Evolutionary conservation across 2,797 vertebrate genomes (phyloP).

Genomic region (Lacerta bilineata): DNA sequence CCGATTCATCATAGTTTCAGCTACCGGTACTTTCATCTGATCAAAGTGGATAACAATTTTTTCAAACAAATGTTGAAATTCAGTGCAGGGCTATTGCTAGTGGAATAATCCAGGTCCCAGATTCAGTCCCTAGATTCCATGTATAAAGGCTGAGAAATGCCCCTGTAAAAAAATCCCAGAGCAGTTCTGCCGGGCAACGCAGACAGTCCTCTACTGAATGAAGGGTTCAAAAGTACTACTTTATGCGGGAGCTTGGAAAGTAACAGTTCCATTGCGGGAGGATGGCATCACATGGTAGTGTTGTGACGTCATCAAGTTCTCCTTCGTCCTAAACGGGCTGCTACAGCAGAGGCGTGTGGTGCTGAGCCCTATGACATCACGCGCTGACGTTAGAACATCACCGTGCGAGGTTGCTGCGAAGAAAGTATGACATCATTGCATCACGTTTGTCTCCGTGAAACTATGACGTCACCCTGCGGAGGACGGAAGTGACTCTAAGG

Average conservation of each 20-base stretch:
- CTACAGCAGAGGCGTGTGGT: neutral
- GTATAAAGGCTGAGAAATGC: neutral
- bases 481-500: constrained; percentile 9
- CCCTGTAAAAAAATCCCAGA: neutral
- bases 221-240: neutral
- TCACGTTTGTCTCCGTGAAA: neutral
- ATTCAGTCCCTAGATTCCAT: neutral
- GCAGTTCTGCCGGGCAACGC: neutral
- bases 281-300: neutral
- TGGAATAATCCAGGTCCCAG: too few relatives aligned
- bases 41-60: neutral
- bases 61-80: neutral
- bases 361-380: neutral
- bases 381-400: neutral
- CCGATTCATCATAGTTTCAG: neutral
- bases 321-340: neutral
- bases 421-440: neutral
- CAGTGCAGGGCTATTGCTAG: neutral
- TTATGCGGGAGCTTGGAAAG: neutral
- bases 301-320: neutral
- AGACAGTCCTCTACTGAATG: neutral
- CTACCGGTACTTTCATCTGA: neutral
- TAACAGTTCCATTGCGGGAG: too few relatives aligned
- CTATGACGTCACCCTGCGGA: neutral
- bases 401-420: neutral